phyloP scores from a whole-genome alignment of 2,888 invertebrate genomes.

The Reticulitermes lucifugus region DNA sequence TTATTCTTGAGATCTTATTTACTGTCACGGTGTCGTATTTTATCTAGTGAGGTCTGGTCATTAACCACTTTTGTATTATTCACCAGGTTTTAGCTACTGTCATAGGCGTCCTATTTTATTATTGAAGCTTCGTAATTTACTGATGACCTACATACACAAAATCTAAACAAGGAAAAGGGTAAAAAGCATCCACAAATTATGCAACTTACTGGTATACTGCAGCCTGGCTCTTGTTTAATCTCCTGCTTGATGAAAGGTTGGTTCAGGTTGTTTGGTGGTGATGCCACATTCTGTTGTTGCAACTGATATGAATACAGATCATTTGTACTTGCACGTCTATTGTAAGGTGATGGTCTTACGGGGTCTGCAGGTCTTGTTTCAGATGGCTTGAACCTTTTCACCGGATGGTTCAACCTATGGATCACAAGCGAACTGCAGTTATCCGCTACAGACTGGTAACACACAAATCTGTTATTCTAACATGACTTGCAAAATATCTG shows the following conservation, averaged over 20 bases:
- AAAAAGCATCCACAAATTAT: background rate
- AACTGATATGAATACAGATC: conserved; percentile 61
- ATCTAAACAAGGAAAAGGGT: too few species aligned
- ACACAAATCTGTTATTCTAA: too few species aligned
- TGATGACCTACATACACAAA: too few species aligned
- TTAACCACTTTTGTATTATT: too few species aligned
- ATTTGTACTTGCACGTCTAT: conserved; percentile 58
- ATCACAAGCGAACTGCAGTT: background rate
- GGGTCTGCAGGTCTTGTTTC: conserved; percentile 53
- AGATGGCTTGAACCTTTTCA: conserved; percentile 84
- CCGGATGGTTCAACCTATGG: conserved; percentile 86
- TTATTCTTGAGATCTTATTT: too few species aligned
- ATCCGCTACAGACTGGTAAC: background rate
- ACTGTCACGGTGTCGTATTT: too few species aligned
- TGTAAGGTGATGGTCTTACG: conserved; percentile 42
- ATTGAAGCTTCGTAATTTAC: too few species aligned
- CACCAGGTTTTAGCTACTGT: too few species aligned
- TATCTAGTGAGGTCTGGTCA: too few species aligned
- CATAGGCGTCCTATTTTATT: too few species aligned
- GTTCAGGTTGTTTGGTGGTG: conserved; percentile 59
- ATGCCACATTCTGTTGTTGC: conserved; percentile 45
- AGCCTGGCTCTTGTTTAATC: conserved; percentile 74
- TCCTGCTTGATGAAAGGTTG: conserved; percentile 66
- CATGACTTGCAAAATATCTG: too few species aligned
- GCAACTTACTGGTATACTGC: conserved; percentile 59